Conservation (phyloP, 2,888 invertebrate species). For the Cerceris rybyensis region DNA sequence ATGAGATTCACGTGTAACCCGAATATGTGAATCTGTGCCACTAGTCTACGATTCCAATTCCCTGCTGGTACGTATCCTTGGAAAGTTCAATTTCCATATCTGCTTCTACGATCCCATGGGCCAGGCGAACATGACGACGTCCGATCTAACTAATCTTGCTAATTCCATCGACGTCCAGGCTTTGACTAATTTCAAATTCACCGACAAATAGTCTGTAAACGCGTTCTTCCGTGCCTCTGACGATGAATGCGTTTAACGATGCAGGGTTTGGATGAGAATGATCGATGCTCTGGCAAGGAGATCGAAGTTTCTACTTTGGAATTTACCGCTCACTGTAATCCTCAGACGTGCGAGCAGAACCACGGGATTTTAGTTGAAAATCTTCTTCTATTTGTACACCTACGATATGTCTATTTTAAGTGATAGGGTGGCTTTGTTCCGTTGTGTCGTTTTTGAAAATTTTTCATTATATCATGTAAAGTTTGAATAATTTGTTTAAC, state of each 20-base stretch:
- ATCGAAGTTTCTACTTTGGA: too few species aligned
- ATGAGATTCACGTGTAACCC: slow-evolving; percentile 12
- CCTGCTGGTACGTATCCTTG: slow-evolving; percentile 6
- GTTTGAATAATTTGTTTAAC: not conserved
- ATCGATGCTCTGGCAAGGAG: too few species aligned
- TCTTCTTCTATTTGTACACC: too few species aligned
- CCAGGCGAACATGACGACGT: not conserved
- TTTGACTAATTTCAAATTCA: not conserved
- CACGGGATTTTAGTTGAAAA: too few species aligned
- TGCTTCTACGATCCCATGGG: not conserved
- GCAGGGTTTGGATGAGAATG: too few species aligned
- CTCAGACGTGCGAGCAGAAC: too few species aligned
- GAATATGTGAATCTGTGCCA: slow-evolving; percentile 4
- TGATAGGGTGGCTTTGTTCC: too few species aligned
- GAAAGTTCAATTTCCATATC: slow-evolving; percentile 29
- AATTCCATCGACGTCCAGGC: slow-evolving; percentile 24
- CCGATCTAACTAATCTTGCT: slow-evolving; percentile 4
- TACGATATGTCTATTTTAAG: too few species aligned
- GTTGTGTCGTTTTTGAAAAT: too few species aligned
- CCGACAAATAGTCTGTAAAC: not conserved
- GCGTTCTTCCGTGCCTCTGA: not conserved
- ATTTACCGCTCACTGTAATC: too few species aligned
- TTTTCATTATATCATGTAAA: not conserved
- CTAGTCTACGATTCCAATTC: not conserved
- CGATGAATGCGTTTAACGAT: too few species aligned